These are phyloP conservation scores for Campopleginae sp. DNA, from an alignment of 2,888 invertebrate species.

Conservation along the genomic window DNA sequence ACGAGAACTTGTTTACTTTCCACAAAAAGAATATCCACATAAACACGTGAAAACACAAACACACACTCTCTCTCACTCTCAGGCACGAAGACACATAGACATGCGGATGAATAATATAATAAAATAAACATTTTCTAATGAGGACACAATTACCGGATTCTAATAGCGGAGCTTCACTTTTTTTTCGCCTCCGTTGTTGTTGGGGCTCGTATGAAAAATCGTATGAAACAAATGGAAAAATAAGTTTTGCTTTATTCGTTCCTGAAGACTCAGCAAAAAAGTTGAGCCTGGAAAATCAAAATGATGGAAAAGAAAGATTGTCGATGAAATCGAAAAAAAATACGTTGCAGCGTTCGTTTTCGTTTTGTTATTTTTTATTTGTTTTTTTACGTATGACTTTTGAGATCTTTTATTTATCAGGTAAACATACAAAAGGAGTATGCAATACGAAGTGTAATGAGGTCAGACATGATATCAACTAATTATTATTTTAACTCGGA, in stretches of 20 bases:
- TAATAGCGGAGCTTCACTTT: not conserved
- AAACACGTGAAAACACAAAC: not conserved
- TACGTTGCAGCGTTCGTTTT: not conserved
- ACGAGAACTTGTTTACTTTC: constrained; percentile 17
- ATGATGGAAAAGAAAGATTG: not conserved
- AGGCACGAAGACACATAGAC: too few species aligned
- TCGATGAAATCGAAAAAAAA: constrained; percentile 1
- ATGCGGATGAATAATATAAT: too few species aligned
- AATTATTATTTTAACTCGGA: constrained; percentile 67
- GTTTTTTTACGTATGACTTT: constrained; percentile 71
- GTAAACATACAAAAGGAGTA: constrained; percentile 81
- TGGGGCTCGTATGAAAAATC: not conserved
- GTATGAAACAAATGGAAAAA: not conserved
- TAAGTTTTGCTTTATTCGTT: not conserved
- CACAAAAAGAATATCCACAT: not conserved
- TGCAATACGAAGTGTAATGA: constrained; percentile 77
- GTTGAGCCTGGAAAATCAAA: not conserved
- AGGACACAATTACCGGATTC: not conserved
- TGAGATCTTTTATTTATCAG: constrained; percentile 81
- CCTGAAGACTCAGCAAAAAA: not conserved
- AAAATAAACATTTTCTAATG: not conserved
- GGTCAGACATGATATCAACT: constrained; percentile 76
- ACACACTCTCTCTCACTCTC: not conserved
- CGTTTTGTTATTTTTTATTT: not conserved
- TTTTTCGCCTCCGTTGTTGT: not conserved